Evolutionary conservation across 1,140 invertebrate genomes (phyloP).

Genomic region (Drosophila persimilis): DNA sequence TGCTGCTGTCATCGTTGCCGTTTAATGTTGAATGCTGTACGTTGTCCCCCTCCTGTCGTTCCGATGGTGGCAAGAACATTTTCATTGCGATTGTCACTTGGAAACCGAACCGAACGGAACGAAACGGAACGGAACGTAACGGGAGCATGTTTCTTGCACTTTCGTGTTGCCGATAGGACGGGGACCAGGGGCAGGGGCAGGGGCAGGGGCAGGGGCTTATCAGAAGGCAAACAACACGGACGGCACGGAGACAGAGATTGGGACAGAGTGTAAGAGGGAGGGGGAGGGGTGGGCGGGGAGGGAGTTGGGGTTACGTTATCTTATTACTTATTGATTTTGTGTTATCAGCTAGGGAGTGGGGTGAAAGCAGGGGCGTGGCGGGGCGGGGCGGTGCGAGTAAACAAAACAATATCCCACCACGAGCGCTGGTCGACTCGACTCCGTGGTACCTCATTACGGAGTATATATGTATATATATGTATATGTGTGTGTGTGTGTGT

Average conservation of each 20-base stretch:
- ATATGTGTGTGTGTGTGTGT: not conserved
- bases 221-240: slow-evolving; percentile 46
- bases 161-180: slow-evolving; percentile 7
- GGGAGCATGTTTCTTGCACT: slow-evolving; percentile 29
- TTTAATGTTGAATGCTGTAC: too few relatives aligned
- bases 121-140: not conserved
- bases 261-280: not conserved
- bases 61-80: slow-evolving; percentile 33
- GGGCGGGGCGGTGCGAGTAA: not conserved
- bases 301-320: slow-evolving; percentile 66
- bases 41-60: not conserved
- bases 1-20: slow-evolving; percentile 18
- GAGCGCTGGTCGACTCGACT: slow-evolving; percentile 20
- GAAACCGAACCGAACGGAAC: not conserved
- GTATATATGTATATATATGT: not conserved
- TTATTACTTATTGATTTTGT: slow-evolving; percentile 76
- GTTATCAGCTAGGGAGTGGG: slow-evolving; percentile 47
- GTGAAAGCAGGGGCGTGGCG: too few relatives aligned
- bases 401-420: slow-evolving; percentile 24
- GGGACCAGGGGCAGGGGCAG: not conserved
- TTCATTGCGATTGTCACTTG: slow-evolving; percentile 55
- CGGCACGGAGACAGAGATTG: not conserved
- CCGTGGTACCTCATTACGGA: too few relatives aligned
- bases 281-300: not conserved
- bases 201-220: slow-evolving; percentile 30